A percentile compares a stretch with the other conserved stretches of the same genome.
phyloP scores from a whole-genome alignment of 2,888 invertebrate species.

The Dryobotodes eremita region DNA sequence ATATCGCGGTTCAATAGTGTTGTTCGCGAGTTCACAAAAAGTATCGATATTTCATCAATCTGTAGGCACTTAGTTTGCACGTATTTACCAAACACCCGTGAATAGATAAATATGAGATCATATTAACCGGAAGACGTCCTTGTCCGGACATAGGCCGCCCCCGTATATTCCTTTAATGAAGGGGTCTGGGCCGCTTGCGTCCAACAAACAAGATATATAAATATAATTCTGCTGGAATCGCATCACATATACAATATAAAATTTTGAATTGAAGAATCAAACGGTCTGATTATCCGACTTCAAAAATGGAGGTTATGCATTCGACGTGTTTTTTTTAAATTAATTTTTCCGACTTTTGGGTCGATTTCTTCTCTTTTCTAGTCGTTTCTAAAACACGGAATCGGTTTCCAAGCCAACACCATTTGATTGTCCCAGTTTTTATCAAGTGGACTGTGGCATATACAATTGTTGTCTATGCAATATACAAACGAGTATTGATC shows the following conservation, averaged over 20 bases:
- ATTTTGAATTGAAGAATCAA: slow-evolving; percentile 24
- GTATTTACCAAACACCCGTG: slow-evolving; percentile 53
- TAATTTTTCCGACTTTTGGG: not conserved
- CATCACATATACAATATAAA: slow-evolving; percentile 9
- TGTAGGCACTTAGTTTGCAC: slow-evolving; percentile 39
- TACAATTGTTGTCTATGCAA: too few species aligned
- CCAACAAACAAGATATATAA: slow-evolving; percentile 53
- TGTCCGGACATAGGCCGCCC: slow-evolving; percentile 37
- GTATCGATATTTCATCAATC: slow-evolving; percentile 25
- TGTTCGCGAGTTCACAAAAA: slow-evolving; percentile 2
- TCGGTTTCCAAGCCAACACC: not conserved
- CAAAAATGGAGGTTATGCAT: slow-evolving; percentile 5
- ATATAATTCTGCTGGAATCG: slow-evolving; percentile 41
- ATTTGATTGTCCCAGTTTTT: not conserved
- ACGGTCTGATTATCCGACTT: slow-evolving; percentile 2
- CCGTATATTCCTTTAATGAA: slow-evolving; percentile 46
- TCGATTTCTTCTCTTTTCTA: not conserved
- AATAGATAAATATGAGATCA: slow-evolving; percentile 48
- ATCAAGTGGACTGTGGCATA: not conserved
- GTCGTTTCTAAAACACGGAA: not conserved
- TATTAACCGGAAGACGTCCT: slow-evolving; percentile 54
- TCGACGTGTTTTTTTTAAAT: not conserved
- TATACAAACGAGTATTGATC: not conserved
- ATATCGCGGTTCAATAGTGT: slow-evolving; percentile 15
- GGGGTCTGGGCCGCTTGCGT: slow-evolving; percentile 58